phyloP scores from a whole-genome alignment of 2,797 vertebrate species.

The Coccyzus lansbergi region DNA sequence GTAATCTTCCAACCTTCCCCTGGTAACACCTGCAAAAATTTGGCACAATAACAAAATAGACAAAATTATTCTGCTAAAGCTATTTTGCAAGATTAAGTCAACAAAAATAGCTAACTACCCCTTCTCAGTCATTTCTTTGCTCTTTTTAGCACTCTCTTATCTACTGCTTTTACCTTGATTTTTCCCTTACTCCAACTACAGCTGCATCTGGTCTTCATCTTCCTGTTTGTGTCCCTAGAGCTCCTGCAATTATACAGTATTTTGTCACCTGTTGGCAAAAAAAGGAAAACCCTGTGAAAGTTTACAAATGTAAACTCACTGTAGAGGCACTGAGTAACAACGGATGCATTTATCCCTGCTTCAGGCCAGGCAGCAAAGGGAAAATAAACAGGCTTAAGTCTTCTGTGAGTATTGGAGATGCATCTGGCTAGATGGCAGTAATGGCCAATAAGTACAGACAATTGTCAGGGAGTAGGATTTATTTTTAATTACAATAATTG shows the following conservation, averaged over 20 bases:
- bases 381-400: conserved; percentile 34
- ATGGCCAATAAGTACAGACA: conserved; percentile 44
- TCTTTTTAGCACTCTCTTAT: conserved; percentile 7
- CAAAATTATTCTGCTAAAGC: neutral
- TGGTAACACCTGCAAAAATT: conserved; percentile 10
- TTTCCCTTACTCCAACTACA: neutral
- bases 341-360: conserved; percentile 18
- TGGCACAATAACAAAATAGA: neutral
- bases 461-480: neutral
- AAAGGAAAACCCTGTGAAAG: neutral
- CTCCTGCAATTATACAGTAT: conserved; percentile 6
- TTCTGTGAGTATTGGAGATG: neutral
- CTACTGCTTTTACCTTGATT: neutral
- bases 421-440: conserved; percentile 61
- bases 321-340: neutral
- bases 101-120: neutral
- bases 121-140: neutral
- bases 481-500: neutral
- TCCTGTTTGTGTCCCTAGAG: conserved; percentile 5
- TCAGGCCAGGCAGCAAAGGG: neutral
- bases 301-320: neutral
- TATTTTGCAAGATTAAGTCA: neutral
- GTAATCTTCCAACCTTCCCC: neutral
- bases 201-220: conserved; percentile 35
- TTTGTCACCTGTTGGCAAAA: conserved; percentile 24